Percentiles rank a stretch among this genome's conserved stretches.
Conservation (phyloP, 2,797 vertebrate genomes). For the Phyllotis vaccarum region DNA sequence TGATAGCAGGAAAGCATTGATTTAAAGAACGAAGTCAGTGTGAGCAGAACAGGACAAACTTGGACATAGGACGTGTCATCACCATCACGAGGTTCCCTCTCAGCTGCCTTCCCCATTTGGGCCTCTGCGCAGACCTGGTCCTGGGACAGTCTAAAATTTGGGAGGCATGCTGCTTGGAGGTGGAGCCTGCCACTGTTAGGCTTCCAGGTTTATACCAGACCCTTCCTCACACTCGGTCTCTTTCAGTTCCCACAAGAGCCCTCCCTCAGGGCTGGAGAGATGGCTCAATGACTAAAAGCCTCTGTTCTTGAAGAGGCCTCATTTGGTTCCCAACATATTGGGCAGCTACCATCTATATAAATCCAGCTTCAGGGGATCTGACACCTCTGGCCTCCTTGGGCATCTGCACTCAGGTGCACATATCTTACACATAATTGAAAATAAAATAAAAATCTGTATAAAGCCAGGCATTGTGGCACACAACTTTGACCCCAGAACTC, state of each 20-base stretch:
- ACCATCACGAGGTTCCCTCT: neutral
- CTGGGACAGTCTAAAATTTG: neutral
- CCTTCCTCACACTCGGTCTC: too few species aligned
- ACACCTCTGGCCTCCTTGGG: neutral
- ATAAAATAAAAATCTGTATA: neutral
- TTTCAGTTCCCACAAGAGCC: neutral
- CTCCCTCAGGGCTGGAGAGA: neutral
- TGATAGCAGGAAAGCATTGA: neutral
- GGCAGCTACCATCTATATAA: neutral
- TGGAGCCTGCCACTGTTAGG: neutral
- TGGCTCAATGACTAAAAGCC: neutral
- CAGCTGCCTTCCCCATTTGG: neutral
- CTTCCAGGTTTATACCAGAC: neutral
- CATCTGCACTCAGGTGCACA: neutral
- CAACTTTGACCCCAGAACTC: neutral
- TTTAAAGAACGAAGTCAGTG: neutral
- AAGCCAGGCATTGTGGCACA: neutral
- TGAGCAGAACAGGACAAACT: neutral
- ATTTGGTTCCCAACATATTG: neutral
- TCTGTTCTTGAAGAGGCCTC: neutral
- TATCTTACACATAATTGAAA: neutral
- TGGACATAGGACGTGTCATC: too few species aligned
- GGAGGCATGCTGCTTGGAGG: neutral
- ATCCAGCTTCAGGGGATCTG: neutral
- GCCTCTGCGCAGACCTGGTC: neutral